Evolutionary conservation across 2,888 invertebrate species (phyloP).

Genomic region (Acanthosepion pharaonis): DNA sequence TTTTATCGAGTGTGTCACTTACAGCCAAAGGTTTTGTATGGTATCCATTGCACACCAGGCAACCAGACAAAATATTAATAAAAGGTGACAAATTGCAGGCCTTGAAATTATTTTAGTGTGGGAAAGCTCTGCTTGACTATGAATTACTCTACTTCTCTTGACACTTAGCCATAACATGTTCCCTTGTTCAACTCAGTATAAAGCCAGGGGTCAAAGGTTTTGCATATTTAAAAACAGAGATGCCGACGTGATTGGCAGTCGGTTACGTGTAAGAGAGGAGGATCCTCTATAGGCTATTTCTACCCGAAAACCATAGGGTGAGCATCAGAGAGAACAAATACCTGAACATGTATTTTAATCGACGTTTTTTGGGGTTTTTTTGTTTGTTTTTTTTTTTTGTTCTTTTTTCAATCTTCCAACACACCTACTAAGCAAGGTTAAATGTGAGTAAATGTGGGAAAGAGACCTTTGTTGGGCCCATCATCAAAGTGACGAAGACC

Average conservation of each 20-base stretch:
- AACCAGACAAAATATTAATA: background rate
- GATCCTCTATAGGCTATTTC: background rate
- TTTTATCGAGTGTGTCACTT: background rate
- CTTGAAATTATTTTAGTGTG: background rate
- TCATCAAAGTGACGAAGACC: too few species aligned
- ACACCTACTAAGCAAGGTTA: too few species aligned
- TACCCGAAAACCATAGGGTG: background rate
- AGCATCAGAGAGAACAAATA: background rate
- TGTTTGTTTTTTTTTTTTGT: too few species aligned
- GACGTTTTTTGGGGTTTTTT: background rate
- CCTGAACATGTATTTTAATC: background rate
- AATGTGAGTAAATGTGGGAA: too few species aligned
- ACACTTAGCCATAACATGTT: background rate
- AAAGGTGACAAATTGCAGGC: background rate
- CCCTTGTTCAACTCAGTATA: background rate
- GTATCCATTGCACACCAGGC: background rate
- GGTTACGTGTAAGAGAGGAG: too few species aligned
- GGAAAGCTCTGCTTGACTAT: background rate
- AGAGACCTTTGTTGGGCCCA: too few species aligned
- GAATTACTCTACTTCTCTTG: background rate
- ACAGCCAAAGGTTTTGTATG: background rate
- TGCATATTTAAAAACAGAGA: background rate
- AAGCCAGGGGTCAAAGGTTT: background rate
- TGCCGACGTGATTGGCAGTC: background rate
- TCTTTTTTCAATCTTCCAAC: background rate